Evolutionary conservation across 2,113 vertebrate genomes (phyloP).

Genomic region (Xiphophorus couchianus): DNA sequence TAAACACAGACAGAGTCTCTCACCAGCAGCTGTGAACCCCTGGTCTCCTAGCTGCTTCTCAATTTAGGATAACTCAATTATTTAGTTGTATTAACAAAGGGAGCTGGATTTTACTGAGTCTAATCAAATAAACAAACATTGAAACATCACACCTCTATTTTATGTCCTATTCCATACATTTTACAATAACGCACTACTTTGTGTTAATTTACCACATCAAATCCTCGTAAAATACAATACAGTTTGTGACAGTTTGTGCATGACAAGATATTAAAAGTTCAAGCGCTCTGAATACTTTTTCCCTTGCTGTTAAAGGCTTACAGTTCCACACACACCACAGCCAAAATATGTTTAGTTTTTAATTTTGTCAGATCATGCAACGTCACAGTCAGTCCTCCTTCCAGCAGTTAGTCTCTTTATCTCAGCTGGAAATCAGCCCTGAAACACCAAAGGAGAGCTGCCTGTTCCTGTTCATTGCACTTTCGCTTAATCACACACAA

Average conservation of each 20-base stretch:
- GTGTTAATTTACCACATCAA: too few species aligned
- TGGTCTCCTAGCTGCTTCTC: neutral
- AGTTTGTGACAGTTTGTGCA: neutral
- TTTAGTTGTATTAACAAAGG: too few species aligned
- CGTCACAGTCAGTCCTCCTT: conserved; percentile 29
- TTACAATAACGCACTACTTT: too few species aligned
- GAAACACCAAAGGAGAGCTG: conserved; percentile 36
- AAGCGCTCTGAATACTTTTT: neutral
- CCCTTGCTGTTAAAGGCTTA: conserved; percentile 8
- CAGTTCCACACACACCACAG: neutral
- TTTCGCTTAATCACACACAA: conserved; percentile 39
- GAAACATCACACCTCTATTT: too few species aligned
- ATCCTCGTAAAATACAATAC: neutral
- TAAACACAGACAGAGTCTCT: too few species aligned
- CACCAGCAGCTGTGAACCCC: too few species aligned
- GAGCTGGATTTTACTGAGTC: too few species aligned
- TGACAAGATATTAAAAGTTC: neutral
- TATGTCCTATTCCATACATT: too few species aligned
- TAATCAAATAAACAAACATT: too few species aligned
- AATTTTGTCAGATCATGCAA: conserved; percentile 9
- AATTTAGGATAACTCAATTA: too few species aligned
- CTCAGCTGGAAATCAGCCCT: conserved; percentile 52
- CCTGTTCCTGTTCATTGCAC: conserved; percentile 51
- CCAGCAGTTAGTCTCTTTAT: conserved; percentile 50
- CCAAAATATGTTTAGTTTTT: conserved; percentile 13